Conservation (phyloP, 2,888 invertebrate species). For the Clanis bilineata region DNA sequence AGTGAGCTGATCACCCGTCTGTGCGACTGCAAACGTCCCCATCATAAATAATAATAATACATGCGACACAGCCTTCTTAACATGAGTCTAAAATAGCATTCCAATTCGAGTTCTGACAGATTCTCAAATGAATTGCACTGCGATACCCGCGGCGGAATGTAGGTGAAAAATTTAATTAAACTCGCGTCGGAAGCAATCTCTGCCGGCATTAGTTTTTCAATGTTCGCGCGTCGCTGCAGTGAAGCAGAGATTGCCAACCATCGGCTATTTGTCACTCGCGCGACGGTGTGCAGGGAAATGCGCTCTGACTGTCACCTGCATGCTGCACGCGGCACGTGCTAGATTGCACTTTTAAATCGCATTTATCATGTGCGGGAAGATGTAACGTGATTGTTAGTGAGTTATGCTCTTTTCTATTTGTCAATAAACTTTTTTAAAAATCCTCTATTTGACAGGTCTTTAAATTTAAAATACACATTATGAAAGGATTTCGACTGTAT, state of each 20-base stretch:
- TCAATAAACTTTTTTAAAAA: too few species aligned
- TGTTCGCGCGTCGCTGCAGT: neutral
- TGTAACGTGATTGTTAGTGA: neutral
- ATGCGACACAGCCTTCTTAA: neutral
- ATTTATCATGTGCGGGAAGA: neutral
- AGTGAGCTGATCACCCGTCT: too few species aligned
- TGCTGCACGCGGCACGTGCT: neutral
- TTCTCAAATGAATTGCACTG: neutral
- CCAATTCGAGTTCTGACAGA: neutral
- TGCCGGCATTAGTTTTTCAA: constrained; percentile 4
- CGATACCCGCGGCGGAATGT: neutral
- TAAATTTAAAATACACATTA: too few species aligned
- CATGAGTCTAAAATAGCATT: neutral
- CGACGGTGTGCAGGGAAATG: neutral
- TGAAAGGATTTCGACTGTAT: too few species aligned
- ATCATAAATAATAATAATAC: too few species aligned
- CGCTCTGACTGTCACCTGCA: constrained; percentile 6
- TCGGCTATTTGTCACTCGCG: constrained; percentile 5
- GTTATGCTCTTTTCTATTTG: too few species aligned
- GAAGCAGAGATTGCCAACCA: constrained; percentile 2
- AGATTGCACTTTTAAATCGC: neutral
- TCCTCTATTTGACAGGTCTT: too few species aligned
- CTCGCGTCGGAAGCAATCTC: neutral
- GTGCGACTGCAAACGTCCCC: too few species aligned
- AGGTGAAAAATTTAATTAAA: constrained; percentile 9